These are phyloP conservation scores for Tragelaphus imberbis DNA, from an alignment of 2,113 vertebrate species.

Conservation along the genomic window DNA sequence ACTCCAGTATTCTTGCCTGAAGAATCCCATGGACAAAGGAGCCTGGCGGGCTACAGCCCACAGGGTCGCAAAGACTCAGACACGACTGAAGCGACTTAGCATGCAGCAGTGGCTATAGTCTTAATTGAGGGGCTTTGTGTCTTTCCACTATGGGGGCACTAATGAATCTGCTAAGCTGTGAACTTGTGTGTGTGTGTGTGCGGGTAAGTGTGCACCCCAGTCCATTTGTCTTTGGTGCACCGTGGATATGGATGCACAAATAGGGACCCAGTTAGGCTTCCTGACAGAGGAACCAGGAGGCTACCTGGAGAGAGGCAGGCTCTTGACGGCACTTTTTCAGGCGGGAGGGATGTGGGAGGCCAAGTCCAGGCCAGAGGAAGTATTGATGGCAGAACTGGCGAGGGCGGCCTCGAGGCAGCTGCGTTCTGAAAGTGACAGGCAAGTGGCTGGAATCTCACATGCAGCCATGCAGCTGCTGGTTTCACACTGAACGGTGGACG, in stretches of 20 bases:
- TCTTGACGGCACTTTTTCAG: neutral
- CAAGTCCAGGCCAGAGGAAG: neutral
- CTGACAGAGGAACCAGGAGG: neutral
- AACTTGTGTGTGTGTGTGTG: fast-evolving
- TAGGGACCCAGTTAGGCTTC: neutral
- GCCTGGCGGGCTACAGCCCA: neutral
- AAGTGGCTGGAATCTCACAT: neutral
- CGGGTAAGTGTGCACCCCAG: fast-evolving
- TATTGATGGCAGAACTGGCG: neutral
- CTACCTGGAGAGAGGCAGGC: no score
- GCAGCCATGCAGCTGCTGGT: neutral
- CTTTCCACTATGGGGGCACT: neutral
- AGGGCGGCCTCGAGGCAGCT: neutral
- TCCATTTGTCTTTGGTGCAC: neutral
- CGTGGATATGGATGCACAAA: no score
- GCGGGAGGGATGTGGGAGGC: neutral
- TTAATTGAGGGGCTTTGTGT: neutral
- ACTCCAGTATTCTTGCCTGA: neutral
- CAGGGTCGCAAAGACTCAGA: neutral
- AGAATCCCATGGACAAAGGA: neutral
- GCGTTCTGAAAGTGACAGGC: neutral
- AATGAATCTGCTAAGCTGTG: fast-evolving
- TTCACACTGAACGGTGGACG: fast-evolving
- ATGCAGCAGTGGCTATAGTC: neutral
- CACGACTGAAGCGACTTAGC: neutral